Conservation (phyloP, 2,888 invertebrate species). For the Dicyrtomina minuta region DNA sequence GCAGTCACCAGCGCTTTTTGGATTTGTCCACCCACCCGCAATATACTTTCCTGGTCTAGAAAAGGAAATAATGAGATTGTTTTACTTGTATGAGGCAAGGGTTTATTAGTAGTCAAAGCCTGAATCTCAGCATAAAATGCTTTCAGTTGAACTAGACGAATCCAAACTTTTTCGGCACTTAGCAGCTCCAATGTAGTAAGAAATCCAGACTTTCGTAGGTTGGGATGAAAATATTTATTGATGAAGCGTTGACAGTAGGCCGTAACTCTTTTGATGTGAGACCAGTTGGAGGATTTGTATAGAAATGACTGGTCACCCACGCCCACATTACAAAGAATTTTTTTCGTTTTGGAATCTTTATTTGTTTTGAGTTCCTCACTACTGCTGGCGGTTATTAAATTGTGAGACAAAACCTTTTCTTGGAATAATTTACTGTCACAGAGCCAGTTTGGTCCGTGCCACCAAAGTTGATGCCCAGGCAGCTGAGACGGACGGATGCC, state of each 20-base stretch:
- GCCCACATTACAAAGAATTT: no score
- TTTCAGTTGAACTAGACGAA: not conserved
- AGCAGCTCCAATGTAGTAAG: not conserved
- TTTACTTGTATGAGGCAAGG: not conserved
- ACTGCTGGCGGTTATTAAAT: no score
- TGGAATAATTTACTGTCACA: no score
- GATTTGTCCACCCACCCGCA: conserved; percentile 25
- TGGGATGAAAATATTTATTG: not conserved
- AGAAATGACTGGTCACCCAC: not conserved
- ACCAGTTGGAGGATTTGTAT: not conserved
- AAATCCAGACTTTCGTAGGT: not conserved
- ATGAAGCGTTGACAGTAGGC: conserved; percentile 14
- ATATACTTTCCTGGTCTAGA: not conserved
- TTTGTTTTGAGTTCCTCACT: no score
- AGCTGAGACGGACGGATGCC: no score
- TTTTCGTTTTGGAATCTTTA: no score
- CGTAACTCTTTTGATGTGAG: conserved; percentile 5
- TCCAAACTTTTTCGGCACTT: not conserved
- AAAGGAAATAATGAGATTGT: conserved; percentile 1
- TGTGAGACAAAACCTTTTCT: no score
- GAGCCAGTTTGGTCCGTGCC: no score
- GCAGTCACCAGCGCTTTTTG: not conserved
- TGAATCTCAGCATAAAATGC: conserved; percentile 6
- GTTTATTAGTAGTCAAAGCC: not conserved
- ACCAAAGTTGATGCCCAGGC: no score